A percentile compares a stretch with the other conserved stretches of the same genome.
phyloP scores from a whole-genome alignment of 2,113 vertebrate species.

The Hippocampus mohnikei region DNA sequence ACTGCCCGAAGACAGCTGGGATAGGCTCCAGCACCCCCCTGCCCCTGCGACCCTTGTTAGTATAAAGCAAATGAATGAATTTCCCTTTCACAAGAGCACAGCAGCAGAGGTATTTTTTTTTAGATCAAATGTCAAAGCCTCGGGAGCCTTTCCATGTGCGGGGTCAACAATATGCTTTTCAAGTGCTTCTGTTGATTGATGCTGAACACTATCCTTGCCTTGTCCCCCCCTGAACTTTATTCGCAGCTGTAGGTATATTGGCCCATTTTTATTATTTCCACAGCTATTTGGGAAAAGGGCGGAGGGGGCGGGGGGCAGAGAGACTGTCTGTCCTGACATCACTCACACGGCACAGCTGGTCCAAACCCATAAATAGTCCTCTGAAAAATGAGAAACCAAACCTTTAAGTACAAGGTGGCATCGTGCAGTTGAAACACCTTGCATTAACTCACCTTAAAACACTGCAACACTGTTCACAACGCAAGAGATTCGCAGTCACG shows the following conservation, averaged over 20 bases:
- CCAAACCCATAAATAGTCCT: conserved; percentile 74
- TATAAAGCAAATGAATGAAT: not conserved
- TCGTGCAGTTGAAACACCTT: conserved; percentile 38
- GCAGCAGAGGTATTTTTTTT: conserved; percentile 30
- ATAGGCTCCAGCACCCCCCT: no score
- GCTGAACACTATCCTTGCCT: conserved; percentile 7
- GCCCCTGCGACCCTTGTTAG: no score
- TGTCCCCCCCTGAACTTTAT: conserved; percentile 29
- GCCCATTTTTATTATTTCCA: conserved; percentile 68
- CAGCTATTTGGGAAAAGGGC: conserved; percentile 53
- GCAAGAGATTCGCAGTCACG: conserved; percentile 27
- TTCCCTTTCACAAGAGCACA: conserved; percentile 30
- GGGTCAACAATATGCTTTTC: conserved; percentile 31
- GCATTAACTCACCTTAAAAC: conserved; percentile 54
- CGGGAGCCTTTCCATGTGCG: conserved; percentile 36
- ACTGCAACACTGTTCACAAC: conserved; percentile 28
- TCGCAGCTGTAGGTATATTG: conserved; percentile 26
- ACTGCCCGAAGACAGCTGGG: no score
- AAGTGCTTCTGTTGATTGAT: conserved; percentile 25
- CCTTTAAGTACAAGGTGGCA: conserved; percentile 39
- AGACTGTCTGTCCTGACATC: conserved; percentile 67
- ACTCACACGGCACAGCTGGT: conserved; percentile 65
- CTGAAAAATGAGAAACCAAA: conserved; percentile 64
- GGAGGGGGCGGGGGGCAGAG: conserved; percentile 20
- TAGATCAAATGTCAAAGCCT: conserved; percentile 53